Evolutionary conservation across 2,888 invertebrate genomes (phyloP).

Genomic region (Oscheius onirici): DNA sequence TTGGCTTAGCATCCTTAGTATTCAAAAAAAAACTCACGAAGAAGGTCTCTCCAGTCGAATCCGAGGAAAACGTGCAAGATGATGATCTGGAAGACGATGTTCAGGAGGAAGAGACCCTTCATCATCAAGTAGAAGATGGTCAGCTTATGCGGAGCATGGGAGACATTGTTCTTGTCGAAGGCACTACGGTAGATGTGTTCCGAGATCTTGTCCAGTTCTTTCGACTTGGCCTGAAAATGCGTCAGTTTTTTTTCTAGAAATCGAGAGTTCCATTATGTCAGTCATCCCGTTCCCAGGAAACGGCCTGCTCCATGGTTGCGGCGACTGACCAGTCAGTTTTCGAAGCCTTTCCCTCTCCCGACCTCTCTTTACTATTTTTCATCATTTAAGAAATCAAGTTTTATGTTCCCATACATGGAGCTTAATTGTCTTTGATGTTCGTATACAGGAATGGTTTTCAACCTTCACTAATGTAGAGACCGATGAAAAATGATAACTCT

Average conservation of each 20-base stretch:
- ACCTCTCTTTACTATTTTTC: not conserved
- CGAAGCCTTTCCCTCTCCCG: not conserved
- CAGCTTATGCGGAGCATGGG: constrained; percentile 2
- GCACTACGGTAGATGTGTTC: constrained; percentile 37
- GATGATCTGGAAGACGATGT: constrained; percentile 61
- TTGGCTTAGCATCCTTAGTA: not conserved
- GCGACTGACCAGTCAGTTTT: too few species aligned
- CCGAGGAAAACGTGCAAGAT: constrained; percentile 67
- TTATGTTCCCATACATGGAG: not conserved
- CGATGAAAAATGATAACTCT: too few species aligned
- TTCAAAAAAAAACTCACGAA: constrained; percentile 40
- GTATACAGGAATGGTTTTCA: too few species aligned
- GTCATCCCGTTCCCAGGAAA: too few species aligned
- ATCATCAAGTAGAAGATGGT: constrained; percentile 62
- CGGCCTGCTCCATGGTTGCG: too few species aligned
- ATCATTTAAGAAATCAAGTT: not conserved
- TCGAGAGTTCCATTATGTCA: too few species aligned
- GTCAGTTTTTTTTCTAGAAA: too few species aligned
- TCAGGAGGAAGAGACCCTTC: constrained; percentile 68
- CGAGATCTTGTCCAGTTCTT: constrained; percentile 42
- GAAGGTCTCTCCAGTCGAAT: constrained; percentile 42
- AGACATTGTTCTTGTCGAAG: constrained; percentile 5
- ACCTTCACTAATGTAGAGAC: too few species aligned
- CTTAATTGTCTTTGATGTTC: too few species aligned
- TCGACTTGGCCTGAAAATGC: not conserved